These are phyloP conservation scores for Bruchidius siliquastri DNA, from an alignment of 2,888 invertebrate species.

Conservation along the genomic window DNA sequence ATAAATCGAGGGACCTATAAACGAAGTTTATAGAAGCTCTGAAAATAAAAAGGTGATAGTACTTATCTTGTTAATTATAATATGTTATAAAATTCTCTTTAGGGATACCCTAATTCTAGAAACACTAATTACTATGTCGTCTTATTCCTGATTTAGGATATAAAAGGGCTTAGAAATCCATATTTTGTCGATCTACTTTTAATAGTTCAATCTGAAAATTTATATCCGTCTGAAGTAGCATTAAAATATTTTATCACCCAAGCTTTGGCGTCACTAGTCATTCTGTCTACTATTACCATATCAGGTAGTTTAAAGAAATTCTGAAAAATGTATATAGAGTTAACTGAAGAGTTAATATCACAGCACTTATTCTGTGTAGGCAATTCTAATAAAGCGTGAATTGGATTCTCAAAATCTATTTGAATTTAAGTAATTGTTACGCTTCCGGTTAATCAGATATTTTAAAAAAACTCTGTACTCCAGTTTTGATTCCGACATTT, in stretches of 20 bases:
- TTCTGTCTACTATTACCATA: slow-evolving; percentile 50
- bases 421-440: too few species aligned
- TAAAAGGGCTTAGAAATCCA: slow-evolving; percentile 64
- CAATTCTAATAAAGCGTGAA: too few species aligned
- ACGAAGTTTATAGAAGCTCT: too few species aligned
- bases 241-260: slow-evolving; percentile 60
- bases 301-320: slow-evolving; percentile 39
- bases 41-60: slow-evolving; percentile 41
- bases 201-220: slow-evolving; percentile 50
- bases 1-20: too few species aligned
- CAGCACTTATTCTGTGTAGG: too few species aligned
- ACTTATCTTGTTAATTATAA: slow-evolving; percentile 53
- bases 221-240: slow-evolving; percentile 52
- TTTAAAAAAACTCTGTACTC: too few species aligned
- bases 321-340: too few species aligned
- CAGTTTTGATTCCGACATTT: too few species aligned
- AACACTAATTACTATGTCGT: slow-evolving; percentile 51
- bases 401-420: too few species aligned
- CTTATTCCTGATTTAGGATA: slow-evolving; percentile 47
- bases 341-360: too few species aligned
- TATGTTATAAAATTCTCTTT: slow-evolving; percentile 52
- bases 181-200: slow-evolving; percentile 57
- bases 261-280: slow-evolving; percentile 55
- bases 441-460: too few species aligned
- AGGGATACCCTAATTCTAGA: slow-evolving; percentile 49